Evolutionary conservation across 2,888 invertebrate species (phyloP).

Genomic region (Tipula helvola): DNA sequence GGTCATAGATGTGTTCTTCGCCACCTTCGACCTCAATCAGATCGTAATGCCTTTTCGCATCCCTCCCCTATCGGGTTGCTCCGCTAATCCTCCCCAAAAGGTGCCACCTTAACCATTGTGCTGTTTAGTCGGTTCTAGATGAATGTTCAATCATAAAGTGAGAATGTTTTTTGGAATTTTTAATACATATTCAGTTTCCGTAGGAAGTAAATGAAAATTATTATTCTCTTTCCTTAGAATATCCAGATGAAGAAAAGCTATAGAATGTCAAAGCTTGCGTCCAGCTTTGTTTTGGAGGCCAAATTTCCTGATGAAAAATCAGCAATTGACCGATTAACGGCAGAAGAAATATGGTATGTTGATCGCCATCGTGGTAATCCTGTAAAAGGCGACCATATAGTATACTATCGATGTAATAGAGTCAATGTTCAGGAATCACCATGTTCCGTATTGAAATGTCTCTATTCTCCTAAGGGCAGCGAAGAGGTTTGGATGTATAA

Average conservation of each 20-base stretch:
- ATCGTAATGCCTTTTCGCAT: too few species aligned
- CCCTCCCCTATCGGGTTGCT: too few species aligned
- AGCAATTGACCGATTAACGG: neutral
- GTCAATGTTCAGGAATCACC: neutral
- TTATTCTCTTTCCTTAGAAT: neutral
- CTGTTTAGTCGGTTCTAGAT: too few species aligned
- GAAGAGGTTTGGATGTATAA: neutral
- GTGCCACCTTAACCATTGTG: too few species aligned
- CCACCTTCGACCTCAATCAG: too few species aligned
- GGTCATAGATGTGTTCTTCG: too few species aligned
- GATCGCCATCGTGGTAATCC: neutral
- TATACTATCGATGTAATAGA: neutral
- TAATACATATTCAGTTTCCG: neutral
- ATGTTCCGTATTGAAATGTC: neutral
- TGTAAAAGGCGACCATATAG: neutral
- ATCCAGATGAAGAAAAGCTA: neutral
- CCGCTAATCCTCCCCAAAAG: too few species aligned
- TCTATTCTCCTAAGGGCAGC: neutral
- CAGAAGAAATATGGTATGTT: neutral
- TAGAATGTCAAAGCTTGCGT: neutral
- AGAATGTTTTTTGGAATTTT: neutral
- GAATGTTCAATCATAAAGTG: neutral
- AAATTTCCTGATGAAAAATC: neutral
- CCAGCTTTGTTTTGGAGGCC: neutral
- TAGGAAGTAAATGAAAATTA: neutral